Percentiles rank a stretch among this genome's conserved stretches.
These are phyloP conservation scores for Myxocyprinus asiaticus DNA, from an alignment of 2,113 vertebrate genomes.

Conservation along the genomic window DNA sequence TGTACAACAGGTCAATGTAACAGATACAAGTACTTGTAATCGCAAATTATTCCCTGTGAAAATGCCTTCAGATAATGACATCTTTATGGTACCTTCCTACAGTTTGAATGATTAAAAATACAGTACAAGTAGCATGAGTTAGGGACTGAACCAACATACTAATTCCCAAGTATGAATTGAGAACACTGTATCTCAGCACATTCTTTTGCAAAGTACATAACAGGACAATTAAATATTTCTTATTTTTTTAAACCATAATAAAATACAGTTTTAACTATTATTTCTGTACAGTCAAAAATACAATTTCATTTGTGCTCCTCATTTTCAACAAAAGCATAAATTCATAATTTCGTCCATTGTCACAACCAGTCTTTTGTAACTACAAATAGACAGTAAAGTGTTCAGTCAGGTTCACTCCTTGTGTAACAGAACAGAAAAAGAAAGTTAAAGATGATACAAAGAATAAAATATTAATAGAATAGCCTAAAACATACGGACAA, in stretches of 20 bases:
- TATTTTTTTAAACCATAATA: no score
- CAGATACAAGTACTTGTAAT: background rate
- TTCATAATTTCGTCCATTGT: background rate
- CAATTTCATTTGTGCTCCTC: background rate
- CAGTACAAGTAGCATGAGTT: background rate
- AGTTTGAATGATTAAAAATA: background rate
- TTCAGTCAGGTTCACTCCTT: background rate
- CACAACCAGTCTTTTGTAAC: background rate
- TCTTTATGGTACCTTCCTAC: background rate
- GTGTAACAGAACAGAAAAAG: background rate
- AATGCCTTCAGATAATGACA: background rate
- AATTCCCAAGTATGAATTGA: background rate
- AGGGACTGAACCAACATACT: background rate
- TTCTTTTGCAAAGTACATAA: background rate
- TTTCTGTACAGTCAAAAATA: background rate
- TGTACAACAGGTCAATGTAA: no score
- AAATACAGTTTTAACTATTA: conserved; percentile 7
- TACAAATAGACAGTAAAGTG: background rate
- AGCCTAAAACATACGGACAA: background rate
- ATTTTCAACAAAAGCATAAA: conserved; percentile 22
- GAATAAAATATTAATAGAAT: background rate
- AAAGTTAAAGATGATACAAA: background rate
- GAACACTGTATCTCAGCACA: no score
- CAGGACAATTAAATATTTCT: no score
- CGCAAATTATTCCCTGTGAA: background rate